Evolutionary conservation across 2,797 vertebrate genomes (phyloP), one percentile per base, ranked within the genome.

Genomic region (Poecilia gillii): DNA sequence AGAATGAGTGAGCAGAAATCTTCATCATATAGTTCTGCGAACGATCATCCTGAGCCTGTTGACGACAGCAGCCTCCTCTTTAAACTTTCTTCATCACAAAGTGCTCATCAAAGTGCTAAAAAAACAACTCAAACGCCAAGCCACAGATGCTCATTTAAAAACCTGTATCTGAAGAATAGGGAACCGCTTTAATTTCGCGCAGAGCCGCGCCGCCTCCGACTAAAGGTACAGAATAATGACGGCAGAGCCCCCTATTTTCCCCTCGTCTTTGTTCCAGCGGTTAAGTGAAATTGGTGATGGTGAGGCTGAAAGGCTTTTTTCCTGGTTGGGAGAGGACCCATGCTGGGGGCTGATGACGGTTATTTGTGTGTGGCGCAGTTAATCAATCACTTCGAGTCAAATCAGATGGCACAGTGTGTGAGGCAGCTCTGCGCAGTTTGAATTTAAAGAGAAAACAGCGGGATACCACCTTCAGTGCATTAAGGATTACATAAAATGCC

Each of bases 21-120:
- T 79, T 81, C 85, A 76, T 85, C 62, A 72, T 62, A 73, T 5
- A 1, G 74, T 80, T 80, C 79, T 87, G 76, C 79, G 73, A 80
- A 84, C 70, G 75, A 91, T 85, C 85, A 83, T 70, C 72, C 71
- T 79, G 80, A 89, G 77, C 80, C 78, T 47, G 62, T 75, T 68
- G 66, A 25, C 25, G 64, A 53, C 72, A 46, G 39, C 6, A 49
- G 31, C 46, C 75, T 72, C 36, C 70, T 77, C 80, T 77, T 84
- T 78, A 70, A 84, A 84, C 75, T 84, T 86, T 82, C 43, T 76
- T 73, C 53, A 71, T 76, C 74, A 79, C 77, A 71, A 78, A 76
- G 51, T 53, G 45, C 71, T 84, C 20, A 31, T 82, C 73, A 79
- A 81, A 85, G 33, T 75, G 57, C 39, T 78, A 23, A 4, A 11